Conservation (phyloP, 2,113 vertebrate genomes). For the Mustela lutreola region DNA sequence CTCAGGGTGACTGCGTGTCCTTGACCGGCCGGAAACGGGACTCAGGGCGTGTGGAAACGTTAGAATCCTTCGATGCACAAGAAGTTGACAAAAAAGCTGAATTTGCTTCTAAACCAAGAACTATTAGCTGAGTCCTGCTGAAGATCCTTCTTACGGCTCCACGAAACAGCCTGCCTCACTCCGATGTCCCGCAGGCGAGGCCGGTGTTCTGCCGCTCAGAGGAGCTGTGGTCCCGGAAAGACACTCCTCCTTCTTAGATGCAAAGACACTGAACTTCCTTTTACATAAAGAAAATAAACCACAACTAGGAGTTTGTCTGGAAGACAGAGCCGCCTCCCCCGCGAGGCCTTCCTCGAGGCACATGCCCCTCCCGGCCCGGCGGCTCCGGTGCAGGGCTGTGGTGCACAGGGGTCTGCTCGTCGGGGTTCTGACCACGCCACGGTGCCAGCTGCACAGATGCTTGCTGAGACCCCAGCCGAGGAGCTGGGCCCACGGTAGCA, state of each 20-base stretch:
- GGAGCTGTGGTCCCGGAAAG: neutral
- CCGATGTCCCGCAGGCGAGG: neutral
- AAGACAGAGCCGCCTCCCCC: neutral
- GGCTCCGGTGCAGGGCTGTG: no score
- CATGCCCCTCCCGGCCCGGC: fast-evolving
- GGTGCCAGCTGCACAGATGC: fast-evolving
- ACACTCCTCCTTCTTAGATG: neutral
- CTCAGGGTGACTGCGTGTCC: no score
- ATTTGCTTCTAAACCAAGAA: neutral
- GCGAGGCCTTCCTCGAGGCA: fast-evolving
- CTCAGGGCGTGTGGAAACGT: neutral
- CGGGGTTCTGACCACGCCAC: neutral
- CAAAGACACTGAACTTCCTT: neutral
- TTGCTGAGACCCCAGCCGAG: fast-evolving
- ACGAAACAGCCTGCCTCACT: fast-evolving
- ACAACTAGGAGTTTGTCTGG: fast-evolving
- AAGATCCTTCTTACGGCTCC: neutral
- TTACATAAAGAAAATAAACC: neutral
- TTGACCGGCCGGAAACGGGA: neutral
- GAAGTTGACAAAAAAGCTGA: neutral
- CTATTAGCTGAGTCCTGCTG: no score
- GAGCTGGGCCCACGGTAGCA: neutral
- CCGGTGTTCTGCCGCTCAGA: neutral
- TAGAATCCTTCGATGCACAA: neutral
- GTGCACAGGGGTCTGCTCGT: fast-evolving